Percentiles rank a stretch among this genome's conserved stretches.
These are phyloP conservation scores for Microhierax caerulescens DNA, from an alignment of 2,797 vertebrate genomes.

Conservation along the genomic window DNA sequence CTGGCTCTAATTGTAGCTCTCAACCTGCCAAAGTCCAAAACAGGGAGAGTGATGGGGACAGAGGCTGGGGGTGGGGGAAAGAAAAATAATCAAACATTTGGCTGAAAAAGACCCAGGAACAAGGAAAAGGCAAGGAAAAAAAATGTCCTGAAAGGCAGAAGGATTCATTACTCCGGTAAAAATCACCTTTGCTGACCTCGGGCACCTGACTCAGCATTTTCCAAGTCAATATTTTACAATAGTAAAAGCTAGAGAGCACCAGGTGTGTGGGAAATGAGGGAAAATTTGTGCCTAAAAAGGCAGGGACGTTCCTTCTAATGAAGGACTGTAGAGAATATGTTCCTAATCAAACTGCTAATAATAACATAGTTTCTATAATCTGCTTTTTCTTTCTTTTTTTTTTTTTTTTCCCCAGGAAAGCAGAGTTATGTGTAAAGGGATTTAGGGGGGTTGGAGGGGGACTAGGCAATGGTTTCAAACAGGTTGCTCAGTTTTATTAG, in stretches of 20 bases:
- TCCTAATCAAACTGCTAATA: constrained; percentile 41
- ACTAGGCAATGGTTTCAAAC: background rate
- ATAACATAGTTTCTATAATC: constrained; percentile 9
- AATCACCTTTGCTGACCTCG: constrained; percentile 9
- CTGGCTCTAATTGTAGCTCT: constrained; percentile 37
- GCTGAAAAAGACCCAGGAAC: background rate
- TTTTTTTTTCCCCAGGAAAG: background rate
- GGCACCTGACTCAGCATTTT: constrained; percentile 50
- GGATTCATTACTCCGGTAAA: constrained; percentile 6
- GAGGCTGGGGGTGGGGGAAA: background rate
- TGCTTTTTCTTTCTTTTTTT: background rate
- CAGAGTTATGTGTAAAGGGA: background rate
- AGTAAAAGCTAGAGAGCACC: background rate
- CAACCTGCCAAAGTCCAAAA: constrained; percentile 43
- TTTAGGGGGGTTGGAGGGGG: background rate
- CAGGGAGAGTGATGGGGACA: background rate
- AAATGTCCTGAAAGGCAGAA: background rate
- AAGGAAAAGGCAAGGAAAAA: background rate
- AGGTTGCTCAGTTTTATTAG: background rate
- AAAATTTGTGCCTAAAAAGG: constrained; percentile 16
- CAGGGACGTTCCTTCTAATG: constrained; percentile 9
- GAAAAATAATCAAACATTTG: background rate
- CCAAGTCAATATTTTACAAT: background rate
- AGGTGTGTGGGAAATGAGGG: constrained; percentile 49
- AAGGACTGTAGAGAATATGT: constrained; percentile 11